Base-by-base conservation (phyloP, 2,113 vertebrate species). In the Columba livia region DNA sequence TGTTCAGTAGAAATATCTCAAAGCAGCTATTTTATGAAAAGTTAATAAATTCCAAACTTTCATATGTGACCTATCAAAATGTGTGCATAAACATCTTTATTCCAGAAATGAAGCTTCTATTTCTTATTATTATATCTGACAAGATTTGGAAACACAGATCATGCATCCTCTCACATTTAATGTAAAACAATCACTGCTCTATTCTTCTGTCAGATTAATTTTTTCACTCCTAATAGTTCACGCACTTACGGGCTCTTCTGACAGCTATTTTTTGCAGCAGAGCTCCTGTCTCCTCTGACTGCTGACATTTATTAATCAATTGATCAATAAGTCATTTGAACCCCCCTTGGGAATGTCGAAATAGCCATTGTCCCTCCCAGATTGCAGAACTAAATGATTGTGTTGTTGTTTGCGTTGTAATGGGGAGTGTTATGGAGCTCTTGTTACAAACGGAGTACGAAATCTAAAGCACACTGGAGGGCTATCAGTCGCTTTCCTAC, bases 361-460 rank as follows among this genome's bases (percentile, higher is more conserved):
- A 98, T 97, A 97, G 98, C 96, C 51, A 61, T 72, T 92, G 95
- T 96, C 62, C 85, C 96, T 98, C 98, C 98, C 98, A 64, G 65
- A 90, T 97, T 98, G 97, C 98, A 88, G 95, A 95, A 97, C 97
- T 98, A 99, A 99, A 98, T 98, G 98, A 98, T 98, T 97, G 98
- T 97, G 96, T 94, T 98, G 98, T 98, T 98, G 98, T 98, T 98
- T 98, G 98, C 97, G 97, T 98, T 98, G 98, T 98, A 97, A 97
- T 93, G 97, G 97, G 97, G 97, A 97, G 93, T 98, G 98, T 98
- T 97, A 94, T 95, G 94, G 84, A 93, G 98, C 98, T 98, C 97
- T 86, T 54, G 62, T 98, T 98, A 98, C 98, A 95, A 89, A 77
- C 90, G 51, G 97, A 94, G 97, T 97, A 58, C 92, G 88, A 97